phyloP scores from a whole-genome alignment of 2,113 vertebrate genomes.

The Copsychus sechellarum region DNA sequence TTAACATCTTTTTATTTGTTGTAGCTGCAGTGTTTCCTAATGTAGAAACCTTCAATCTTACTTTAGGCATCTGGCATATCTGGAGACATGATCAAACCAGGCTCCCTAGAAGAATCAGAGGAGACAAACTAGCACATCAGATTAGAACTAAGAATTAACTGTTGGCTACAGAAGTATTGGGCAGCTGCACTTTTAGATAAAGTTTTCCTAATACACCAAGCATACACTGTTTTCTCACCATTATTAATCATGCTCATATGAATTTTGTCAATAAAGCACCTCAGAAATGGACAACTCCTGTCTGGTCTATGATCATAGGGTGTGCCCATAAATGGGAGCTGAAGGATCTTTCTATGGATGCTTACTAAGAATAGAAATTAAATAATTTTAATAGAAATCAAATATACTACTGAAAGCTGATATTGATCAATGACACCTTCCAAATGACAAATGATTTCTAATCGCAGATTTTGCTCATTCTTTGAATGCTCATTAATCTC shows the following conservation, averaged over 20 bases:
- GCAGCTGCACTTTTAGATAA: neutral
- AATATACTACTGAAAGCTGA: neutral
- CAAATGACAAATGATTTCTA: constrained; percentile 1
- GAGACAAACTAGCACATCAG: neutral
- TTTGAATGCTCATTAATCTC: constrained; percentile 15
- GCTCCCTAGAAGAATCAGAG: neutral
- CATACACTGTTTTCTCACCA: neutral
- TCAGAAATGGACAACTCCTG: neutral
- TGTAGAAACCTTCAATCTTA: neutral
- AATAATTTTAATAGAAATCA: neutral
- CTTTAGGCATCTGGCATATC: neutral
- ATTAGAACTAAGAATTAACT: neutral
- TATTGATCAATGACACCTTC: neutral
- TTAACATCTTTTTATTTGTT: neutral
- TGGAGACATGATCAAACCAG: neutral
- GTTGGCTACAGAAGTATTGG: neutral
- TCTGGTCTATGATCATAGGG: neutral
- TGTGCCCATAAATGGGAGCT: neutral
- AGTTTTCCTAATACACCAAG: neutral
- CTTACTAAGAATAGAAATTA: neutral
- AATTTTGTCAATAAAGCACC: neutral
- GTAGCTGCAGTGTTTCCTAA: neutral
- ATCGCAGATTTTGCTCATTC: neutral
- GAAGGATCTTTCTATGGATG: neutral
- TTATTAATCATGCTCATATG: neutral